These are phyloP conservation scores for Rhodeus uyekii DNA, from an alignment of 2,797 vertebrate species.

Conservation along the genomic window DNA sequence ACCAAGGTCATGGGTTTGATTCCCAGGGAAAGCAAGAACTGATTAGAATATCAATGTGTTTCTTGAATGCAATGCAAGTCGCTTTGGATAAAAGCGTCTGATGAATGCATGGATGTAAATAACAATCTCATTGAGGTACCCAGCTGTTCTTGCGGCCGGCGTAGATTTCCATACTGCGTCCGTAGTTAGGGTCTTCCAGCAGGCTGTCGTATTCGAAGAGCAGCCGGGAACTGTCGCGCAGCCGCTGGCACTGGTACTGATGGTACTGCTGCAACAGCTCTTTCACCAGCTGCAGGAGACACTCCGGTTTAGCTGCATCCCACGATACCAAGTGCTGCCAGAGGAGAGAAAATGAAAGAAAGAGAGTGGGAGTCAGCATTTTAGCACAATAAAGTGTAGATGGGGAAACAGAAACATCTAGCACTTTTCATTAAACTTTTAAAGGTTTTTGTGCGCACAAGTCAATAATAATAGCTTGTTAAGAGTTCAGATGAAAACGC, in stretches of 20 bases:
- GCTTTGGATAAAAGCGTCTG: too few relatives aligned
- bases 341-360: not conserved
- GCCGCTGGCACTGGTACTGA: constrained; percentile 92
- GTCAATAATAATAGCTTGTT: not conserved
- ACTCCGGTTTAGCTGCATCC: constrained; percentile 90
- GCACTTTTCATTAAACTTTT: not conserved
- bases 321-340: constrained; percentile 90
- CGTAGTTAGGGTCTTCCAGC: constrained; percentile 90
- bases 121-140: constrained; percentile 73
- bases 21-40: too few relatives aligned
- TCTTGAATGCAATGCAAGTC: too few relatives aligned
- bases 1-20: too few relatives aligned
- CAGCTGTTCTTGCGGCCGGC: constrained; percentile 96
- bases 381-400: not conserved
- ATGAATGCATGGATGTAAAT: not conserved
- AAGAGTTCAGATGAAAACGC: not conserved
- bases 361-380: constrained; percentile 15
- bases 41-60: too few relatives aligned
- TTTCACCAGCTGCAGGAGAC: constrained; percentile 93
- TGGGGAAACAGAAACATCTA: constrained; percentile 1
- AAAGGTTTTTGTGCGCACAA: not conserved
- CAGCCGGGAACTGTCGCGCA: constrained; percentile 93
- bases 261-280: constrained; percentile 98
- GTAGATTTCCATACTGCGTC: constrained; percentile 95
- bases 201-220: constrained; percentile 98